Evolutionary conservation across 2,797 vertebrate genomes (phyloP), one percentile per base, ranked within the genome.

Genomic region (Thalassophryne amazonica): DNA sequence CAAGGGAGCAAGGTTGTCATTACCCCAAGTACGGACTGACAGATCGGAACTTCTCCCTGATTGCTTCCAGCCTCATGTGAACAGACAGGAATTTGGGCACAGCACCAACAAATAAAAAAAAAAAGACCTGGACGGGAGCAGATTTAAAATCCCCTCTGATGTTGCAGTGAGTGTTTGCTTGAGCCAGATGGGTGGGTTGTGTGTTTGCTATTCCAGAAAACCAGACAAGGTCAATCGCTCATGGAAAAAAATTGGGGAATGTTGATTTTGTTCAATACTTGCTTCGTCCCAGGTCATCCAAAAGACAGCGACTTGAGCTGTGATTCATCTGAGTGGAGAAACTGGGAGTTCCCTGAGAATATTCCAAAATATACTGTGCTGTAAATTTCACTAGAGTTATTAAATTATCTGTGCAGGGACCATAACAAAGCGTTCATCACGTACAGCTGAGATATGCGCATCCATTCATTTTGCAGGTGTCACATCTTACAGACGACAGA

Each of bases 41-140:
- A 80, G 83, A 81, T 62, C 60, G 82, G 77, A 83, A 76, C 69
- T 68, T 73, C 54, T 52, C 69, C 69, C 52, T 76, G 80, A 87
- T 82, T 77, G 76, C 69, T 82, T 79, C 72, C 81, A 86, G 83
- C 73, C 69, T 74, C 76, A 55, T 53, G 85, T 79, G 72, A 84
- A 73, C 76, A 78, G 80, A 70, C 81, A 84, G 80, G 85, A 86
- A 87, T 88, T 58, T 81, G 74, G 86, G 84, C 81, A 56, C 39
- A 2, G 32, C 64, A 78, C 81, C 83, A 86, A 70, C 35, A 59
- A 57, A n/a, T n/a, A n/a, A n/a, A n/a, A n/a, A 79, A 67, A 56
- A 51, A 52, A 28, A 79, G 72, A 78, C 66, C 69, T 71, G 80
- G 15, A 64, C 65, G 54, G 57, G 65, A 76, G 57, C 42, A 32